Conservation (phyloP, 2,113 vertebrate genomes). For the Oreochromis spilurus region DNA sequence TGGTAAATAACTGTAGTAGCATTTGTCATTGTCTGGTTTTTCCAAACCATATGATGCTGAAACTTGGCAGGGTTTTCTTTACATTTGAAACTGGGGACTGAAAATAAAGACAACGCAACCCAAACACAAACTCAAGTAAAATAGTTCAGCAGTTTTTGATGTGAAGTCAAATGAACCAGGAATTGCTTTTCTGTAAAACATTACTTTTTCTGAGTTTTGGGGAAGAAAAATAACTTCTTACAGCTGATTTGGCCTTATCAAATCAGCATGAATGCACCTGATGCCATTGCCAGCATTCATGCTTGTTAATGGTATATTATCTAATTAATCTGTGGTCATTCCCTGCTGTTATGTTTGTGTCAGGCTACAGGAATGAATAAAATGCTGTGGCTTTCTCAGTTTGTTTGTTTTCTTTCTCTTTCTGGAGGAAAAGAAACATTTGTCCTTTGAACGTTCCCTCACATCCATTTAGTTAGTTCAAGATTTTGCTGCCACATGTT, state of each 20-base stretch:
- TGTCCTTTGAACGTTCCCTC: not conserved
- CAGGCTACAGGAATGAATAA: not conserved
- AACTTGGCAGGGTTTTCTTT: not conserved
- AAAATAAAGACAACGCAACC: not conserved
- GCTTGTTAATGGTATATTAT: not conserved
- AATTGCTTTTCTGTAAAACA: not conserved
- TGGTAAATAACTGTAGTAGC: not conserved
- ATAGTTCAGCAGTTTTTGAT: not conserved
- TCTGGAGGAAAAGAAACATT: not conserved
- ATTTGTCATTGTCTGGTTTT: not conserved
- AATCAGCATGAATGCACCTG: rapidly evolving
- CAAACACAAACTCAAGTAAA: not conserved
- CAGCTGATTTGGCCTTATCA: not conserved
- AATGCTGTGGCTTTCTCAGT: not conserved
- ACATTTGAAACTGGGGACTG: not conserved
- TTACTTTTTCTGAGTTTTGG: too few species aligned
- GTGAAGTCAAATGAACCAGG: not conserved
- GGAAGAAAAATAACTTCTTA: not conserved
- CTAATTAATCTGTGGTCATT: not conserved
- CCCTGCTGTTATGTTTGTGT: not conserved
- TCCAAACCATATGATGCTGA: not conserved
- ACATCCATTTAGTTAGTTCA: not conserved
- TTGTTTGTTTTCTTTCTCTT: rapidly evolving
- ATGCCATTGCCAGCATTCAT: not conserved
- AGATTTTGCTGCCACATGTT: not conserved